Evolutionary conservation across 2,888 invertebrate genomes (phyloP), one percentile per base, ranked within the genome.

Genomic region (Chrysolina americana): DNA sequence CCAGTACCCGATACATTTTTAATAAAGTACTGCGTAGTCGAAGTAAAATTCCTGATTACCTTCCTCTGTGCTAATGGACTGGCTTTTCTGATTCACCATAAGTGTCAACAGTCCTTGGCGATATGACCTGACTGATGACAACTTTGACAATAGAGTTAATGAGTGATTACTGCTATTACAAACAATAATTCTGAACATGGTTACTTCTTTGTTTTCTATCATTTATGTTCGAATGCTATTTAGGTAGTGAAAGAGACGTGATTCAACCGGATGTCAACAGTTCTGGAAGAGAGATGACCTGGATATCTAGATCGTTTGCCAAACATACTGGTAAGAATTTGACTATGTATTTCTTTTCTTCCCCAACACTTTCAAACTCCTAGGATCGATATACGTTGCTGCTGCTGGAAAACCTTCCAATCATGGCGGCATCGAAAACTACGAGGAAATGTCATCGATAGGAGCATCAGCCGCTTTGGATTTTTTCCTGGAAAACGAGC

Each of bases 221-320:
- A 36, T 36, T 36, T 36, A 36, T 36, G 8, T 36, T 36, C 36
- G 13, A 19, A 53, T 56, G 9, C 15, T 65, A 71, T 79, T 72
- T 75, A 84, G 85, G 83, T 74, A 80, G 80, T 56, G 72, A 80
- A 28, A 74, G 75, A 9, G 85, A 86, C 76, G 76, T 87, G 6
- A 76, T 86, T 41, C 84, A 87, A 75, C 87, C 87, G 2, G 87
- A 87, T 79, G 71, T 86, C 8, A 86, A 84, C 75, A 83, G 83
- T 19, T 78, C 82, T 11, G 72, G 78, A 15, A 77, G 73, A 41
- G 86, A 86, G 79, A 87, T 87, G 84, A 78, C 74, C 8, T 86
- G 85, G 85, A 82, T 85, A 41, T 63, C 78, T 0, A 74, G 80
- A 64, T 44, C 77, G 17, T 80, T 77, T 65, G 73, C 77, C 0